phyloP scores from a whole-genome alignment of 2,113 vertebrate species.

The Nycticryphes semicollaris region DNA sequence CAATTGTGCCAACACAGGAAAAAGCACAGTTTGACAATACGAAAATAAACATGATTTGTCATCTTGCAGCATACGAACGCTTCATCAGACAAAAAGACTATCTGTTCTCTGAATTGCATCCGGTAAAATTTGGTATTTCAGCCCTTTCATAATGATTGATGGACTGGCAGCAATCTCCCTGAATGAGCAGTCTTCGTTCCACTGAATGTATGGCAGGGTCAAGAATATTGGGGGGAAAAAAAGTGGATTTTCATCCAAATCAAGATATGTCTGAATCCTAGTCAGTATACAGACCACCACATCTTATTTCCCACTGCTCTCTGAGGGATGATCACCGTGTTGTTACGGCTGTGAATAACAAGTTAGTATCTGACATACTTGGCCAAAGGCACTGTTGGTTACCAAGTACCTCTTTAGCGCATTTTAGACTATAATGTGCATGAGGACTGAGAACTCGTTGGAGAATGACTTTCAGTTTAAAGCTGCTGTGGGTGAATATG shows the following conservation, averaged over 20 bases:
- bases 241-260: not conserved
- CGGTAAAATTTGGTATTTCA: not conserved
- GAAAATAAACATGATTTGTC: conserved; percentile 50
- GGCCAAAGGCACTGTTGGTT: not conserved
- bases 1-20: not conserved
- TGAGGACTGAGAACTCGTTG: not conserved
- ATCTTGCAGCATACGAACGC: not conserved
- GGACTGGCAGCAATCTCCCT: conserved; percentile 11
- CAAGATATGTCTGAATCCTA: not conserved
- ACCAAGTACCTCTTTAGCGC: not conserved
- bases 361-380: not conserved
- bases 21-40: conserved; percentile 24
- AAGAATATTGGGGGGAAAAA: not conserved
- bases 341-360: not conserved
- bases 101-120: not conserved
- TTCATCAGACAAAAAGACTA: not conserved
- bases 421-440: not conserved
- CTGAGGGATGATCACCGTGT: too few species aligned
- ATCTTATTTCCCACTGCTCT: not conserved
- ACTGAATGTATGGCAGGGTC: not conserved
- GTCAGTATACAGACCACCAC: not conserved
- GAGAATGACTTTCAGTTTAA: not conserved
- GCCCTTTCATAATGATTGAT: not conserved
- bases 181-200: not conserved
- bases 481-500: not conserved